Base-by-base conservation (phyloP, 2,797 vertebrate genomes). In the Sebastes steindachneri region DNA sequence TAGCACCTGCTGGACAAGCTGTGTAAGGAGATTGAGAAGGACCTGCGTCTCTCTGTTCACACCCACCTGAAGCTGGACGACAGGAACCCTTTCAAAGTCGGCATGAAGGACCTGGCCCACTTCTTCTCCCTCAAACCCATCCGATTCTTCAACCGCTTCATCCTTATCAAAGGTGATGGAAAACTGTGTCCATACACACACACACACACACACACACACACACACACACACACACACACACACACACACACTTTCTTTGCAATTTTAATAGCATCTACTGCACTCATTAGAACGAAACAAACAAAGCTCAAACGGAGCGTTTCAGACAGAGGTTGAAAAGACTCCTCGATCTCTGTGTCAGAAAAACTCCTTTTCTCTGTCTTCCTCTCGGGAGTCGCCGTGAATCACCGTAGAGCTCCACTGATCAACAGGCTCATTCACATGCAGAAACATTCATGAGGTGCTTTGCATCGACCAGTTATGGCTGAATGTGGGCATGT, bases 21-120 rank as follows among this genome's bases (percentile, higher is more conserved):
- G 72, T 99, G 98, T 94, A 99, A 99, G 90, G 99, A 99, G 94
- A 99, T 99, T 8, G 99, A 99, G 94, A 99, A 99, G 86, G 99
- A 99, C 83, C 93, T 99, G 64, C 97, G 98, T 53, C 97, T 99
- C 6, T 99, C 98, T 17, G 99, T 99, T 64, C 99, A 99, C 89
- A 99, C 98, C 0, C 99, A 99, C 83, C 95, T 99, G 69, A 99
- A 99, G 84, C 94, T 99, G 69, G 99, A 99, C 17, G 99, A 99
- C 94, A 95, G 98, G 89, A 99, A 99, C 92, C 99, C 99, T 15
- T 99, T 99, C 94, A 98, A 96, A 96, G 98, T 98, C 3, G 99
- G 98, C 77, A 97, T 98, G 96, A 99, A 99, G 93, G 99, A 99
- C 88, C 93, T 99, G 91, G 97, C 98, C 17, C 97, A 99, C 81